Evolutionary conservation across 2,888 invertebrate species (phyloP), one percentile per base, ranked within the genome.

Genomic region (Harpagoxenus sublaevis): DNA sequence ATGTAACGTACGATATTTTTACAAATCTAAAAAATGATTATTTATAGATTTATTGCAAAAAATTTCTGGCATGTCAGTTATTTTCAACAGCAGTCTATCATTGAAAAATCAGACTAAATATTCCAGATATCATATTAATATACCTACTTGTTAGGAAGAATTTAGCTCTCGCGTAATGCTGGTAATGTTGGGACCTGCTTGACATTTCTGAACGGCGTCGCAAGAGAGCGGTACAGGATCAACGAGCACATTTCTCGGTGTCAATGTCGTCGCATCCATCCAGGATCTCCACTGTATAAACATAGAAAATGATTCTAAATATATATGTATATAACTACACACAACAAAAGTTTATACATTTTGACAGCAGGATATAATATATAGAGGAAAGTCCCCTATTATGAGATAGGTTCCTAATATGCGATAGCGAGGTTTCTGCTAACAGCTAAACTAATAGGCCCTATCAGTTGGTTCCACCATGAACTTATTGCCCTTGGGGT

Each of bases 181-280:
- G 85, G 92, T 92, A 88, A 94, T 91, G 84, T 92, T 91, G 79
- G 79, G 84, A 75, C 93, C 94, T 57, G 93, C 91, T 73, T 85
- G 74, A 88, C 93, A 94, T 68, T 95, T 95, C 79, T 94, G 92
- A 39, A 93, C 92, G 5, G 87, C 91, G 55, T 93, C 93, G 86
- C 96, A 96, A 88, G 94, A 93, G 75, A 96, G 89, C 74, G 94
- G 92, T 77, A 93, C 92, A 2, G 94, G 94, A 63, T 92, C 90
- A 73, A 94, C 91, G 70, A 86, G 70, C 28, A 91, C 63, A 42
- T 65, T 60, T 35, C 53, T 57, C n/a, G 57, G 31, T 39, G 71
- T 93, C 90, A 15, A 91, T 89, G n/a, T 92, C 83, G 88, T 86
- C 10, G 81, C 78, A 66, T 31, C 0, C 78, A 66, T 31, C 0